Conservation (phyloP, 2,113 vertebrate species). For the Myotis lucifugus region DNA sequence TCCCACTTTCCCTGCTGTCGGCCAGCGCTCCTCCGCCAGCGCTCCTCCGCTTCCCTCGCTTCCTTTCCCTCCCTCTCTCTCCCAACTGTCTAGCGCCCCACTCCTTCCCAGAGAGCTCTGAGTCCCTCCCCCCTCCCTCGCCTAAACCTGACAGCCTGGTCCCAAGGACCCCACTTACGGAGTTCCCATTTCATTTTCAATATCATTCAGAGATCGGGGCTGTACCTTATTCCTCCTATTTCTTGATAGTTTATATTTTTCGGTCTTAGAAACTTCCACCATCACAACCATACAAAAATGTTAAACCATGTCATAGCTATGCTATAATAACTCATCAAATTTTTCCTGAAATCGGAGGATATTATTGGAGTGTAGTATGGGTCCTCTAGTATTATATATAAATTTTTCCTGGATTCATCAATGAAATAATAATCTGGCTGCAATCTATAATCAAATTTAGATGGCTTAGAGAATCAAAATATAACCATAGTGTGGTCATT, state of each 20-base stretch:
- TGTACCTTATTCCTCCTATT: background rate
- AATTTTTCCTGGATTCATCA: background rate
- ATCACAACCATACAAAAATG: background rate
- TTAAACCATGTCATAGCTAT: background rate
- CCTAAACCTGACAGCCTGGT: slow-evolving; percentile 54
- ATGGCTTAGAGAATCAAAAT: background rate
- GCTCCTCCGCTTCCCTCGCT: background rate
- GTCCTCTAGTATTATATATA: background rate
- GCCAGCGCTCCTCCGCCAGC: background rate
- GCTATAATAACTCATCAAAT: background rate
- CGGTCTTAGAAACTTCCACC: background rate
- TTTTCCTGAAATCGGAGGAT: background rate
- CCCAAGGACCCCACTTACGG: slow-evolving; percentile 67
- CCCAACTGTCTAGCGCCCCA: background rate
- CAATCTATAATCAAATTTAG: background rate
- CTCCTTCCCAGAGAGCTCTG: background rate
- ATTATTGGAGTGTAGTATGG: background rate
- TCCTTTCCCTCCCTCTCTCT: background rate
- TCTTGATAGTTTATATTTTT: background rate
- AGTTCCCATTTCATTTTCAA: slow-evolving; percentile 49
- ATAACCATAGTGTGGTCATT: background rate
- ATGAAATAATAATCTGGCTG: background rate
- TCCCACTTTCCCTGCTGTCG: slow-evolving; percentile 15
- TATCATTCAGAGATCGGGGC: slow-evolving; percentile 28
- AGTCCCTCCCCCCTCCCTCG: background rate